phyloP scores from a whole-genome alignment of 2,113 vertebrate genomes.

The Archilochus colubris region DNA sequence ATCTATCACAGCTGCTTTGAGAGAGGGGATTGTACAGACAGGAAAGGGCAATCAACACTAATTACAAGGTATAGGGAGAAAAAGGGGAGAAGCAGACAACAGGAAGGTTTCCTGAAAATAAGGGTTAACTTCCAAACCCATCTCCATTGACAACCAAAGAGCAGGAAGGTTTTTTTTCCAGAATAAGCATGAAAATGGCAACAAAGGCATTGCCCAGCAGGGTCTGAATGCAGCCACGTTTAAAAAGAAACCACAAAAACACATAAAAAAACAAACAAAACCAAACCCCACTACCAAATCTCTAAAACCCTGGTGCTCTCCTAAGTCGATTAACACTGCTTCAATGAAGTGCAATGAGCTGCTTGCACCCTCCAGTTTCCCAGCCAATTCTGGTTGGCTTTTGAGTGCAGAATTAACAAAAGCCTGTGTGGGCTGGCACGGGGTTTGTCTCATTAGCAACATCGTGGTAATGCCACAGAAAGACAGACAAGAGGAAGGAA shows the following conservation, averaged over 20 bases:
- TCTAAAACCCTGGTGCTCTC: background rate
- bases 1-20: background rate
- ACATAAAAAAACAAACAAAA: background rate
- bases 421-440: background rate
- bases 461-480: background rate
- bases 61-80: background rate
- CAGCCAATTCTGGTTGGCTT: background rate
- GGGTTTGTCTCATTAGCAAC: background rate
- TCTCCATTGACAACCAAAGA: background rate
- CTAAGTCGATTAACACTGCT: constrained; percentile 29
- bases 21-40: background rate
- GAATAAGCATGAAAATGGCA: background rate
- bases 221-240: background rate
- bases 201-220: background rate
- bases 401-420: background rate
- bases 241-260: background rate
- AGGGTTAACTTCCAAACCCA: background rate
- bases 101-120: background rate
- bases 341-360: background rate
- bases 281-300: background rate
- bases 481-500: background rate
- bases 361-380: background rate
- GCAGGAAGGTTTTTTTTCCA: background rate
- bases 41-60: background rate
- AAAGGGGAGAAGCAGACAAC: background rate